Conservation (phyloP, 2,113 vertebrate genomes). For the Sterrhoptilus dennistouni region DNA sequence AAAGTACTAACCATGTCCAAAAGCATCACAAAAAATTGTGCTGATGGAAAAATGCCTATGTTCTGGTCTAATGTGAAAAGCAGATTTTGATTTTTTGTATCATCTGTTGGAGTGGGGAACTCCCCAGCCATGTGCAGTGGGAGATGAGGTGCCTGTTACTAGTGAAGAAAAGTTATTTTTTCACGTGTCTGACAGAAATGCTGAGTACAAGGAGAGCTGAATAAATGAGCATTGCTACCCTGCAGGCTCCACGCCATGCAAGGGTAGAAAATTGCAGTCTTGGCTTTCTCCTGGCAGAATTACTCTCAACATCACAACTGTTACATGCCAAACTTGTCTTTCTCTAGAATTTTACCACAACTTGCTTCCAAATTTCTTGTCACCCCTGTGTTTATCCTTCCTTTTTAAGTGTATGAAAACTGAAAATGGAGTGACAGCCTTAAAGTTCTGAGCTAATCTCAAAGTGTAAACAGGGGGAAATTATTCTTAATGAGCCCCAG, state of each 20-base stretch:
- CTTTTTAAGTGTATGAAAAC: background rate
- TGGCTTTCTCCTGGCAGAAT: background rate
- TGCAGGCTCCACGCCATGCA: background rate
- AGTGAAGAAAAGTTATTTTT: background rate
- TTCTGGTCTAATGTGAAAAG: background rate
- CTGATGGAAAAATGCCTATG: background rate
- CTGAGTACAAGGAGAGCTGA: background rate
- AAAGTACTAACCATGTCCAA: background rate
- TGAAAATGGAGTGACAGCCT: background rate
- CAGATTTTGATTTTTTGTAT: background rate
- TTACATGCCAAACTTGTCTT: background rate
- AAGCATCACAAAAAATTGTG: background rate
- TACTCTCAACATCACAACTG: background rate
- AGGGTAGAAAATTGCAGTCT: background rate
- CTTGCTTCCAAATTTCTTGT: background rate
- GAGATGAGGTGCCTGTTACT: background rate
- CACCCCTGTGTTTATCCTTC: conserved; percentile 12
- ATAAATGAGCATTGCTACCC: background rate
- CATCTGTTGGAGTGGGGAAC: background rate
- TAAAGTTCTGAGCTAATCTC: background rate
- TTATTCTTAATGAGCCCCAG: conserved; percentile 25
- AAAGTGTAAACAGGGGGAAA: background rate
- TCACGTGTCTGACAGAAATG: background rate
- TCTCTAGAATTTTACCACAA: background rate
- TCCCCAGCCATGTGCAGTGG: background rate